These are phyloP conservation scores for Sinocyclocheilus anophthalmus DNA, from an alignment of 2,113 vertebrate genomes.

Conservation along the genomic window DNA sequence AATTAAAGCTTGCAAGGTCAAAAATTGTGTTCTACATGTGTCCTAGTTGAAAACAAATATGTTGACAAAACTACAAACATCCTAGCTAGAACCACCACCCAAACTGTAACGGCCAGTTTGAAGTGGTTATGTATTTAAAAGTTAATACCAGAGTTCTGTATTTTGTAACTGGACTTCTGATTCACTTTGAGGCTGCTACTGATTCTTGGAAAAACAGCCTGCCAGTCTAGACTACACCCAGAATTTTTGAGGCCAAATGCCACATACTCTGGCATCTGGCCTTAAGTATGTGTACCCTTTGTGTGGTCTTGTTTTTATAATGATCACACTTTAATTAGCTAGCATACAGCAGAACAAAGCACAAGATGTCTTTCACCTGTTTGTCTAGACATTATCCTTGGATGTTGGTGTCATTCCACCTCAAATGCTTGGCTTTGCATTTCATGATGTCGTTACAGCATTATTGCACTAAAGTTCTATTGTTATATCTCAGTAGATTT, in stretches of 20 bases:
- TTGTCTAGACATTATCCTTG: background rate
- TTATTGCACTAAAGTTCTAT: background rate
- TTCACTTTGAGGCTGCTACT: background rate
- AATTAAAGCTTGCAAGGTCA: background rate
- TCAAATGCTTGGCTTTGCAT: background rate
- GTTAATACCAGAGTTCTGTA: no score
- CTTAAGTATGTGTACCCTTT: background rate
- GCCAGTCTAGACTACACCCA: constrained; percentile 20
- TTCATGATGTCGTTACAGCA: background rate
- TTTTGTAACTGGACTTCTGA: background rate
- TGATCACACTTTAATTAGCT: background rate
- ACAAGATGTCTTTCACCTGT: background rate
- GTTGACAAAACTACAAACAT: background rate
- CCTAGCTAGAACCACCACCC: background rate
- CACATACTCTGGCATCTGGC: background rate
- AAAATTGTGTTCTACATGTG: background rate
- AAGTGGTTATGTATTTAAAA: background rate
- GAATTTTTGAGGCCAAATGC: background rate
- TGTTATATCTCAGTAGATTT: background rate
- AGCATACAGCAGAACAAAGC: background rate
- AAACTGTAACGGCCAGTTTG: background rate
- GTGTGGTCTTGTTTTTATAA: background rate
- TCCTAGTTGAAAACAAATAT: background rate
- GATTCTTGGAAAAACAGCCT: background rate
- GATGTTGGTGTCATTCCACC: background rate